A percentile compares a stretch with the other conserved stretches of the same genome.
phyloP scores from a whole-genome alignment of 2,888 invertebrate genomes.

The Eristalis pertinax region DNA sequence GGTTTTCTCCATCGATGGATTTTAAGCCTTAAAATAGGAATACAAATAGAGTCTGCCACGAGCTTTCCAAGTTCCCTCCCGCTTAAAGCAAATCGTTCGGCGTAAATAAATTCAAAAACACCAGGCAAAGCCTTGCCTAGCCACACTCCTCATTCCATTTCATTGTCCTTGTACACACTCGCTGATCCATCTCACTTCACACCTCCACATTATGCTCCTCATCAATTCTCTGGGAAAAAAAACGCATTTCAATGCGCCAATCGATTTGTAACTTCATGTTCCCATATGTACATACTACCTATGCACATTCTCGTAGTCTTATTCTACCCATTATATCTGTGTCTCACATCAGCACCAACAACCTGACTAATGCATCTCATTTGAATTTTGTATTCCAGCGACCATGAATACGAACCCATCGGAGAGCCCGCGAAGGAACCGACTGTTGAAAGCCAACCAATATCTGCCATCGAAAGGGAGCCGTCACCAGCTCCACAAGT shows the following conservation, averaged over 20 bases:
- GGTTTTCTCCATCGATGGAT: too few species aligned
- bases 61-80: too few species aligned
- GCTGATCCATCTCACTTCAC: background rate
- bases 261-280: background rate
- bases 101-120: background rate
- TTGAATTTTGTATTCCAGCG: constrained; percentile 85
- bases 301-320: background rate
- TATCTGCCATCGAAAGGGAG: constrained; percentile 73
- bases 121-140: background rate
- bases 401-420: constrained; percentile 96
- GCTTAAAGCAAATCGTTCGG: too few species aligned
- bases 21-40: too few species aligned
- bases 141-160: background rate
- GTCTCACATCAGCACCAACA: background rate
- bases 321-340: background rate
- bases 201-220: background rate
- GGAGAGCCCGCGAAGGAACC: constrained; percentile 84
- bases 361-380: background rate
- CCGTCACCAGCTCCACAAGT: constrained; percentile 71
- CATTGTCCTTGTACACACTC: background rate
- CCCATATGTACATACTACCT: background rate
- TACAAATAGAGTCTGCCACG: too few species aligned
- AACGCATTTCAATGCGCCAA: background rate
- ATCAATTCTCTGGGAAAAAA: background rate
- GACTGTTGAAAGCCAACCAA: constrained; percentile 55